These are phyloP conservation scores for Crocodylus rhombifer DNA, from an alignment of 2,797 vertebrate genomes.

Conservation along the genomic window DNA sequence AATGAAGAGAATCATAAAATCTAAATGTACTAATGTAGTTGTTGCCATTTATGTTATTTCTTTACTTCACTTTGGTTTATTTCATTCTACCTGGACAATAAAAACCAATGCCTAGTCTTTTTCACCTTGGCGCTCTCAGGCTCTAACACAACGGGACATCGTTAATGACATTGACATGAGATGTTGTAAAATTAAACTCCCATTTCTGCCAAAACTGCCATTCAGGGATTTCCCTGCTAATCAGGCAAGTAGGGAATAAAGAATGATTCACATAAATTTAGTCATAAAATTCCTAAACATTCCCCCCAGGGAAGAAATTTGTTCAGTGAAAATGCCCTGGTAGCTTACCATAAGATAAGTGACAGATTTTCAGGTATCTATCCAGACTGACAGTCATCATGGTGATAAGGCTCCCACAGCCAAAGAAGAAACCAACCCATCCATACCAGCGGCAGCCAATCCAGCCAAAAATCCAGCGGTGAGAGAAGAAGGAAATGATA, in stretches of 20 bases:
- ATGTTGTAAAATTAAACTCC: neutral
- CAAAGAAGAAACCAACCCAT: constrained; percentile 97
- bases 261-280: neutral
- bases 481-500: constrained; percentile 90
- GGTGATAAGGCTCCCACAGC: constrained; percentile 94
- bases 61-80: neutral
- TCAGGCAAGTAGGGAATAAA: neutral
- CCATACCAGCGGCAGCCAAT: constrained; percentile 93
- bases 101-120: neutral
- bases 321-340: too few species aligned
- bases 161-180: neutral
- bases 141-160: too few species aligned
- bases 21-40: neutral
- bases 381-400: constrained; percentile 96
- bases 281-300: neutral
- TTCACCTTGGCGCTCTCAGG: too few species aligned
- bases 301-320: neutral
- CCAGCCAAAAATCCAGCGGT: constrained; percentile 97
- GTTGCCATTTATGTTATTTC: neutral
- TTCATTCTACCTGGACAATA: neutral
- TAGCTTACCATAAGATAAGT: constrained; percentile 90
- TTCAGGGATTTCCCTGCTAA: neutral
- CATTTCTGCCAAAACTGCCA: neutral
- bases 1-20: neutral
- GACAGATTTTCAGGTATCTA: constrained; percentile 96